Base-by-base conservation (phyloP, 2,113 vertebrate genomes). In the Callocephalon fimbriatum region DNA sequence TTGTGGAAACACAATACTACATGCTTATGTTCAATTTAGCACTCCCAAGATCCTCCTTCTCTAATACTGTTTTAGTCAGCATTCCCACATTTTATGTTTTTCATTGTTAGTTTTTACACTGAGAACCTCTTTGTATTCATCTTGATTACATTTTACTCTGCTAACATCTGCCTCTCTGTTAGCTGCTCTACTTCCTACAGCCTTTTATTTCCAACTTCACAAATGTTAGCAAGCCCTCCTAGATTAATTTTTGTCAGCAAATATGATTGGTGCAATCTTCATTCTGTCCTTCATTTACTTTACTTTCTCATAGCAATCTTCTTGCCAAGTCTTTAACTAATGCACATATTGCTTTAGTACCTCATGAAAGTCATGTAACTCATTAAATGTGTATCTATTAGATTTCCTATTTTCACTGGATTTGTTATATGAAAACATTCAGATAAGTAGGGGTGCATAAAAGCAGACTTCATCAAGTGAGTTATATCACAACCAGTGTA, bases 101-200 rank as follows among this genome's bases (percentile, higher is more conserved):
- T 71, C 63, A 37, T 23, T 70, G 67, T 50, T 78, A 29, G 2
- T 47, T 91, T 86, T 95, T 73, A 70, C 31, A 82, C 20, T 19
- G 18, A 87, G 76, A 92, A 85, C 21, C 22, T 74, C 75, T 84
- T 89, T 81, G 76, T 42, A 84, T 88, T 95, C 56, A 75, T 93
- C 62, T 88, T 84, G 71, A 96, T 89, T 94, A 92, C 59, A 81
- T 84, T 92, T 68, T 58, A 62, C 54, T 74, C 78, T 86, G 61
- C 42, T 86, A 96, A 93, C 65, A 96, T 93, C 87, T 97, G 87
- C 35, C 48, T 76, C 68, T 81, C 86, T 45, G 15, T 53, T 91
- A 95, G 79, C 37, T 88, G 82, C 50, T 59, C 18, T 58, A 53
- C 42, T 74, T 94, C 50, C 48, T 56, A 47, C 38, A 76, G 86